Conservation (phyloP, 2,113 vertebrate species). For the Propithecus coquereli region DNA sequence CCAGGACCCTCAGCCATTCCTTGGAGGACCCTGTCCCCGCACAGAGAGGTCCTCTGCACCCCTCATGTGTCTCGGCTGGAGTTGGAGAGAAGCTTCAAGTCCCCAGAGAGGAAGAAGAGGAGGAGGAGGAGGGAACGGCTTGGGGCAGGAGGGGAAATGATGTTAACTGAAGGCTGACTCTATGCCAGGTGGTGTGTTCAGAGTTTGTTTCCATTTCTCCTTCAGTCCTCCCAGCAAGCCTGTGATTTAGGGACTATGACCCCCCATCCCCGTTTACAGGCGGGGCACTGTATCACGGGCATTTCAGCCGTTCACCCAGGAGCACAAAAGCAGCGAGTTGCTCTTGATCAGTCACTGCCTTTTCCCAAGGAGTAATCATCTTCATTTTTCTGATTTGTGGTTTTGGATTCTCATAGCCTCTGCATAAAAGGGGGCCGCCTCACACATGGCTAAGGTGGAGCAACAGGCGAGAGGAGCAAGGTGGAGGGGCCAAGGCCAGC, state of each 20-base stretch:
- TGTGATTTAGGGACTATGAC: neutral
- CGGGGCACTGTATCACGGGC: neutral
- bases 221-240: neutral
- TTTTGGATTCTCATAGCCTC: neutral
- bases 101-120: neutral
- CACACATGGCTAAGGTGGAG: no score
- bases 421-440: neutral
- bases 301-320: neutral
- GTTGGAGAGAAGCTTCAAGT: neutral
- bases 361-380: neutral
- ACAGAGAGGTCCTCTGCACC: neutral
- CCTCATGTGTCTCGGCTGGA: neutral
- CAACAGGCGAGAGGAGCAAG: neutral
- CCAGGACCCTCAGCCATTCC: neutral
- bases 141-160: no score
- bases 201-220: neutral
- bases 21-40: neutral
- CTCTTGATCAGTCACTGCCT: no score
- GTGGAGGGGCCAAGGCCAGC: neutral
- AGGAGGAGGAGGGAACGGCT: fast-evolving
- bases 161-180: no score
- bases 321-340: neutral
- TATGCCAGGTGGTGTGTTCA: neutral
- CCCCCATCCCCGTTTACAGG: neutral
- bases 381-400: neutral